These are phyloP conservation scores for Dascillus cervinus DNA, from an alignment of 2,888 invertebrate species.

Conservation along the genomic window DNA sequence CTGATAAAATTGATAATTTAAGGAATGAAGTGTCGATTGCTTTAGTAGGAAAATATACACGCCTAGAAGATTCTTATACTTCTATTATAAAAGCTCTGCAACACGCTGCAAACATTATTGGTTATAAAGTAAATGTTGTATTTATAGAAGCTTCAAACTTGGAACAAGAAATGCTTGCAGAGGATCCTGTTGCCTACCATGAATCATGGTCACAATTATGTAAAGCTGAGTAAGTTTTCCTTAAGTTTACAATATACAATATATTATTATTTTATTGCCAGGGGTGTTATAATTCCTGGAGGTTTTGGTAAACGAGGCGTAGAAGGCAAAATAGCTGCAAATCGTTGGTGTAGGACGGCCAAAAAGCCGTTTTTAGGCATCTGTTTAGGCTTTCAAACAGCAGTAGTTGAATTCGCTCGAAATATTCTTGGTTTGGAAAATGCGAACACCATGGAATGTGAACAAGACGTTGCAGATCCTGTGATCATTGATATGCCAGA, in stretches of 20 bases:
- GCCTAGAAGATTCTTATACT: constrained; percentile 91
- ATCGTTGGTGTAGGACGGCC: constrained; percentile 86
- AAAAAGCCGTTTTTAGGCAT: constrained; percentile 91
- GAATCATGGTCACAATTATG: constrained; percentile 91
- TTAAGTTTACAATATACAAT: no score
- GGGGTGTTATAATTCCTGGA: constrained; percentile 93
- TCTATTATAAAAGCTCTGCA: constrained; percentile 92
- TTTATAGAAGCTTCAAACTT: constrained; percentile 89
- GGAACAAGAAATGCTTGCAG: constrained; percentile 63
- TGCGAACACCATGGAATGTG: constrained; percentile 84
- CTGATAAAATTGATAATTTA: constrained; percentile 75
- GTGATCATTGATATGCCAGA: constrained; percentile 99
- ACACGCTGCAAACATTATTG: constrained; percentile 82
- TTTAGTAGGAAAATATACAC: constrained; percentile 95
- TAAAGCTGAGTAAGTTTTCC: constrained; percentile 65
- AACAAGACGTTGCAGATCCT: constrained; percentile 63
- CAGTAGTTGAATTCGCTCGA: constrained; percentile 91
- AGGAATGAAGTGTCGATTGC: constrained; percentile 82
- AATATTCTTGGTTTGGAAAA: constrained; percentile 69
- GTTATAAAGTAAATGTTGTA: constrained; percentile 77
- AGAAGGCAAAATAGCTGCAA: constrained; percentile 92
- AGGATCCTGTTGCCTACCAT: constrained; percentile 78
- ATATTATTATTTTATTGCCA: constrained; percentile 41
- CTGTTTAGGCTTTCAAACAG: constrained; percentile 95
- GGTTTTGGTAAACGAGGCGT: constrained; percentile 95